Conservation (phyloP, 2,888 invertebrate genomes). For the Drosophila gaucha region DNA sequence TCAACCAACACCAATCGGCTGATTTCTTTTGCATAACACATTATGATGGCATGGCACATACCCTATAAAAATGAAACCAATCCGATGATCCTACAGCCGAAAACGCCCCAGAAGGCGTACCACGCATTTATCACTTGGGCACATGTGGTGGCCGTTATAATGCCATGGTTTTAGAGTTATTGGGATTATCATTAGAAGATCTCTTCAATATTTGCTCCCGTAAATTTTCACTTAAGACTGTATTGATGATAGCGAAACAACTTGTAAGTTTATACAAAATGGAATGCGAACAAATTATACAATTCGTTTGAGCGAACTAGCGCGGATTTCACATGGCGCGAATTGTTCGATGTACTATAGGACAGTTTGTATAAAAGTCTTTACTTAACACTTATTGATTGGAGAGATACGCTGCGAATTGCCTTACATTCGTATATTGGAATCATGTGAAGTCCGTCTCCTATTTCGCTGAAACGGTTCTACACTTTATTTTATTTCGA, state of each 20-base stretch:
- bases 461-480: slow-evolving; percentile 22
- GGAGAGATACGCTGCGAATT: neutral
- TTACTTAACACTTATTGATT: no score
- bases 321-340: slow-evolving; percentile 28
- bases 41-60: slow-evolving; percentile 68
- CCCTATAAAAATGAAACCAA: slow-evolving; percentile 36
- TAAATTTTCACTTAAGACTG: slow-evolving; percentile 98
- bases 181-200: slow-evolving; percentile 99
- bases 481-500: slow-evolving; percentile 34
- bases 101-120: slow-evolving; percentile 93
- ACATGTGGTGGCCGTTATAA: slow-evolving; percentile 99
- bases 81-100: slow-evolving; percentile 67
- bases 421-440: slow-evolving; percentile 2
- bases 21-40: slow-evolving; percentile 57
- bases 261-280: slow-evolving; percentile 89
- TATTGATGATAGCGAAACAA: slow-evolving; percentile 98
- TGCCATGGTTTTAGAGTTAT: slow-evolving; percentile 99
- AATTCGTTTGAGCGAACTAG: slow-evolving; percentile 24
- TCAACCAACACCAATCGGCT: slow-evolving; percentile 40
- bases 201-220: slow-evolving; percentile 99
- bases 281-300: slow-evolving; percentile 7
- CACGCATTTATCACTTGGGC: slow-evolving; percentile 99
- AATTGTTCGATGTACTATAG: slow-evolving; percentile 1
- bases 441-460: slow-evolving; percentile 30
- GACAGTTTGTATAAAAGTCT: slow-evolving; percentile 11